A percentile compares a stretch with the other conserved stretches of the same genome.
Evolutionary conservation across 2,888 invertebrate genomes (phyloP).

Genomic region (Eurytoma adleriae): DNA sequence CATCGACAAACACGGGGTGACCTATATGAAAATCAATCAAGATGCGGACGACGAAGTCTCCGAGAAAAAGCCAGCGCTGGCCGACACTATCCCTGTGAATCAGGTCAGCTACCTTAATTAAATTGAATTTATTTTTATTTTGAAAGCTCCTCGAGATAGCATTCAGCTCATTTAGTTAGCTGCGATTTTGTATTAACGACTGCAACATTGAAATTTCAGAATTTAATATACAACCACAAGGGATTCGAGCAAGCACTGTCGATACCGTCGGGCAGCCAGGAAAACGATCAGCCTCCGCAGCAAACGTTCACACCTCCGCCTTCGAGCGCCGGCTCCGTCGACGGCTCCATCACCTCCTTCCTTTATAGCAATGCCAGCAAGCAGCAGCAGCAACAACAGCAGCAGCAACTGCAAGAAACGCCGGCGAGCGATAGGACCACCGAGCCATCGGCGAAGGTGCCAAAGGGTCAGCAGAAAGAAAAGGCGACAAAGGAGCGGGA

Average conservation of each 20-base stretch:
- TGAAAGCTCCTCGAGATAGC: no score
- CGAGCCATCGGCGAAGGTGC: constrained; percentile 67
- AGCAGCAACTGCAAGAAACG: constrained; percentile 52
- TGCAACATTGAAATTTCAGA: not conserved
- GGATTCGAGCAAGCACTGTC: constrained; percentile 1
- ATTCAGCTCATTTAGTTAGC: no score
- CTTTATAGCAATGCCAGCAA: constrained; percentile 74
- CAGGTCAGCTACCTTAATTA: constrained; percentile 72
- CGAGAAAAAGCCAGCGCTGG: constrained; percentile 63
- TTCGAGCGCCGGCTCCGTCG: constrained; percentile 63
- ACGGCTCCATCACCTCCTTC: constrained; percentile 72
- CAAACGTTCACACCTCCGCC: constrained; percentile 65
- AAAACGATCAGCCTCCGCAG: constrained; percentile 51
- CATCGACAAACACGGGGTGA: constrained; percentile 80
- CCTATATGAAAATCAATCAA: constrained; percentile 81
- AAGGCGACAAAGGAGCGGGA: constrained; percentile 68
- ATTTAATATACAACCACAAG: constrained; percentile 35
- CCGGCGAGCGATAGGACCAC: constrained; percentile 64
- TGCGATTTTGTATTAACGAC: constrained; percentile 57
- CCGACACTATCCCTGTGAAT: constrained; percentile 61
- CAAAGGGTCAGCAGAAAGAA: constrained; percentile 69
- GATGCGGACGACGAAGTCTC: constrained; percentile 71
- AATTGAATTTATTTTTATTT: constrained; percentile 83
- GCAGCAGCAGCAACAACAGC: constrained; percentile 6
- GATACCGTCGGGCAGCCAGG: constrained; percentile 59